A percentile compares a stretch with the other conserved stretches of the same genome.
Conservation (phyloP, 2,113 vertebrate species). For the Anoura caudifer region DNA sequence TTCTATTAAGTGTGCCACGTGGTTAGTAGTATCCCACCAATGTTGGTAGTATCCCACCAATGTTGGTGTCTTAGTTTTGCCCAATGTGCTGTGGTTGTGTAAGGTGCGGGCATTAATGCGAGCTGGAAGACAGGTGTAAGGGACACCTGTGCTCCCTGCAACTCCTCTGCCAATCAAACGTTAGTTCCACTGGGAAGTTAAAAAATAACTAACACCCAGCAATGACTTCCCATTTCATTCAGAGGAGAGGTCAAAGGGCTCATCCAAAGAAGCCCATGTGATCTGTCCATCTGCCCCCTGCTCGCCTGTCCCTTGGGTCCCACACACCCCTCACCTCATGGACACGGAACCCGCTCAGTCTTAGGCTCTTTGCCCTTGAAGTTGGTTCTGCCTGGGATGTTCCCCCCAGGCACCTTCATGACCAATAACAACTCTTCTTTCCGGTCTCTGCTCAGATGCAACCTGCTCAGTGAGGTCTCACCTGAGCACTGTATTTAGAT, state of each 20-base stretch:
- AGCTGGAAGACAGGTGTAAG: rapidly evolving
- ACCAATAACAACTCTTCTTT: not conserved
- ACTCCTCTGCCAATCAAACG: not conserved
- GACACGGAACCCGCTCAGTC: not conserved
- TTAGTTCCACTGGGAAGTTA: not conserved
- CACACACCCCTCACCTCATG: rapidly evolving
- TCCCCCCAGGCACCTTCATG: too few relatives aligned
- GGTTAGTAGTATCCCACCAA: too few relatives aligned
- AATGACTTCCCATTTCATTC: not conserved
- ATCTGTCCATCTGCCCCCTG: rapidly evolving
- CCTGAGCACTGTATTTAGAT: not conserved
- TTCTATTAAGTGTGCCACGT: not conserved
- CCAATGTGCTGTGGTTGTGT: rapidly evolving
- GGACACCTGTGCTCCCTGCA: not conserved
- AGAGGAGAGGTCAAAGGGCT: not conserved
- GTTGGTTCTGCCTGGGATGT: not conserved
- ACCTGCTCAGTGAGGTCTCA: too few relatives aligned
- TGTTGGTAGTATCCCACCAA: not conserved
- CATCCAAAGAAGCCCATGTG: not conserved
- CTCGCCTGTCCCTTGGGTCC: too few relatives aligned
- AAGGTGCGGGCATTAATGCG: not conserved
- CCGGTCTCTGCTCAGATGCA: not conserved
- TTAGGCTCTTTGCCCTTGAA: not conserved
- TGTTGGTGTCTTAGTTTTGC: not conserved
- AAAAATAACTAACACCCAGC: not conserved